These are phyloP conservation scores for Tiliqua scincoides DNA, from an alignment of 2,113 vertebrate genomes.

Conservation along the genomic window DNA sequence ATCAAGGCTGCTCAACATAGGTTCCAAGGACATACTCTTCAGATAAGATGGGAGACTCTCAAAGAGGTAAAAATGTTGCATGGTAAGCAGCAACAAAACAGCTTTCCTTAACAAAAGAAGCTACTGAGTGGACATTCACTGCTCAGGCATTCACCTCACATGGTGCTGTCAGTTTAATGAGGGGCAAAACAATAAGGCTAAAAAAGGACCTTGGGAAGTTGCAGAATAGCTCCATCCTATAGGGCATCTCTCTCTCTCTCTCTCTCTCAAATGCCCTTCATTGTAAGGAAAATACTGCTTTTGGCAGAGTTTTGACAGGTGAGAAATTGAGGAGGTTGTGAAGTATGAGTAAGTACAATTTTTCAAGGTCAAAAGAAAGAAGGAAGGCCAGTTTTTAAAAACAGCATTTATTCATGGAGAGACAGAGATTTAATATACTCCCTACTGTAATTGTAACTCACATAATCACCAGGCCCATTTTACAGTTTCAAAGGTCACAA, in stretches of 20 bases:
- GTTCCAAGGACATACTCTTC: too few relatives aligned
- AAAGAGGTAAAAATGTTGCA: too few relatives aligned
- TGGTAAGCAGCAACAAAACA: not conserved
- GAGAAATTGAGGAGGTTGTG: constrained; percentile 15
- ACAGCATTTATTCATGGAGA: not conserved
- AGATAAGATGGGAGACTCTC: too few relatives aligned
- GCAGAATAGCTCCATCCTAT: not conserved
- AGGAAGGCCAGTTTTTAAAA: not conserved
- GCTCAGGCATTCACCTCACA: not conserved
- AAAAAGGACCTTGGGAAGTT: not conserved
- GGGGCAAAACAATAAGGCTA: not conserved
- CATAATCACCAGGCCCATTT: not conserved
- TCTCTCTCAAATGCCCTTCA: constrained; percentile 11
- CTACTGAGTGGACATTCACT: not conserved
- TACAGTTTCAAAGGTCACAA: not conserved
- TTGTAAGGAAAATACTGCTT: constrained; percentile 10
- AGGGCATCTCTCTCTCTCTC: too few relatives aligned
- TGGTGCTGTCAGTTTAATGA: not conserved
- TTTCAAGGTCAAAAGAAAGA: constrained; percentile 3
- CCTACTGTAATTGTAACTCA: not conserved
- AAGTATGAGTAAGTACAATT: not conserved
- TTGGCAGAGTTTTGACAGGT: constrained; percentile 2
- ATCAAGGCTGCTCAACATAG: too few relatives aligned
- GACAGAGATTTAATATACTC: not conserved
- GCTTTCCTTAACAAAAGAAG: not conserved